Conservation (phyloP, 2,797 vertebrate genomes). For the Eidolon dupreanum region DNA sequence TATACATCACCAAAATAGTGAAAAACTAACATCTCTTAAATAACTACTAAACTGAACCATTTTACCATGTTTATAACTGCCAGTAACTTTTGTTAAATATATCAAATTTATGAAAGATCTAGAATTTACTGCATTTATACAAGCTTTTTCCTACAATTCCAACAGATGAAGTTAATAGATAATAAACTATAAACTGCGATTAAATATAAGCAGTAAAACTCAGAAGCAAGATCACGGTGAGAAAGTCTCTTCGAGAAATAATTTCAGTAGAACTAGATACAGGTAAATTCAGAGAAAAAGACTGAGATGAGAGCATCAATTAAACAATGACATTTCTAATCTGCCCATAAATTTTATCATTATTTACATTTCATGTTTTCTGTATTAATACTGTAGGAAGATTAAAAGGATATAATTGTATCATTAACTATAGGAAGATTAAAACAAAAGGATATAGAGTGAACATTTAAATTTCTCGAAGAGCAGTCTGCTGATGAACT, state of each 20-base stretch:
- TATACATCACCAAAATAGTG: background rate
- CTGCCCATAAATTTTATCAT: background rate
- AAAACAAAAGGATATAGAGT: background rate
- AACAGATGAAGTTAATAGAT: conserved; percentile 1
- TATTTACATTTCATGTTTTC: background rate
- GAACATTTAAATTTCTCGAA: background rate
- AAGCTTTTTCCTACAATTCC: background rate
- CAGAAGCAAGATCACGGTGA: background rate
- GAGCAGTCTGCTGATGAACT: background rate
- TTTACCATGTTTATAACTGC: conserved; percentile 7
- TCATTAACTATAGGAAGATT: background rate
- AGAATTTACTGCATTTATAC: background rate
- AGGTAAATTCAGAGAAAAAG: background rate
- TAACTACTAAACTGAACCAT: background rate
- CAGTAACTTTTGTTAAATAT: background rate
- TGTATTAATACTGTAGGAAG: background rate
- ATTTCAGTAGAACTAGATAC: background rate
- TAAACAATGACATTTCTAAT: background rate
- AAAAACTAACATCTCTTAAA: background rate
- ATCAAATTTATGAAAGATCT: background rate
- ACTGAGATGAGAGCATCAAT: background rate
- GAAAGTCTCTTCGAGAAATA: background rate
- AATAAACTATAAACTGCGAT: background rate
- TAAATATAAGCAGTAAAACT: background rate
- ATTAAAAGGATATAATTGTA: background rate